A percentile compares a stretch with the other conserved stretches of the same genome.
These are phyloP conservation scores for Cantharis flavilabris DNA, from an alignment of 2,888 invertebrate genomes.

Conservation along the genomic window DNA sequence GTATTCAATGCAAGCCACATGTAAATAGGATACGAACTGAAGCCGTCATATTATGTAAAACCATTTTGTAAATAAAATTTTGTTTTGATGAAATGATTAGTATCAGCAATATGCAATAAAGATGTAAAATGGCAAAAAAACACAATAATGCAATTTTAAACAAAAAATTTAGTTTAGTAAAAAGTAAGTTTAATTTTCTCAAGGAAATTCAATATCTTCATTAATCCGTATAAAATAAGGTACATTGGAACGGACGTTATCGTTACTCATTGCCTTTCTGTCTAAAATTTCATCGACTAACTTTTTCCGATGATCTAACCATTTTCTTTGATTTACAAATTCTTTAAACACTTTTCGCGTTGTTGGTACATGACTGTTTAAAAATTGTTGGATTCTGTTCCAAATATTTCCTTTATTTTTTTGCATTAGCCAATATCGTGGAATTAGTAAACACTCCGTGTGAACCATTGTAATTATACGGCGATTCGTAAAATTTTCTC, in stretches of 20 bases:
- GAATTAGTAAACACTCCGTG: conserved; percentile 70
- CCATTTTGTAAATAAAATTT: no score
- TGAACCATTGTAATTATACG: conserved; percentile 68
- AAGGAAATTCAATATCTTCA: neutral
- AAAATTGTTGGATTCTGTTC: conserved; percentile 64
- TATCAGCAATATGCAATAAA: no score
- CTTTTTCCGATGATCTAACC: conserved; percentile 61
- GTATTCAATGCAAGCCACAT: no score
- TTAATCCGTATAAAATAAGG: conserved; percentile 34
- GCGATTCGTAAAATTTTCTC: conserved; percentile 67
- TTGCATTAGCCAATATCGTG: conserved; percentile 71
- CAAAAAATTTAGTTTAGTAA: no score
- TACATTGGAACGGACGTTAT: conserved; percentile 24
- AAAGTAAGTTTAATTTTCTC: no score
- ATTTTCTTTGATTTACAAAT: conserved; percentile 61
- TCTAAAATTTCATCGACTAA: conserved; percentile 59
- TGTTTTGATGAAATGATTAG: no score
- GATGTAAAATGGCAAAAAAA: no score
- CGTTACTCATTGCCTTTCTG: neutral
- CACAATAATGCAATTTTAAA: no score
- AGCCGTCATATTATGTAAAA: no score
- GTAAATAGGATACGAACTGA: no score
- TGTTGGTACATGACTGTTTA: conserved; percentile 64
- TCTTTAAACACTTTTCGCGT: conserved; percentile 61
- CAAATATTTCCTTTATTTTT: conserved; percentile 69